Evolutionary conservation across 2,113 vertebrate species (phyloP).

Genomic region (Alethe castanea): DNA sequence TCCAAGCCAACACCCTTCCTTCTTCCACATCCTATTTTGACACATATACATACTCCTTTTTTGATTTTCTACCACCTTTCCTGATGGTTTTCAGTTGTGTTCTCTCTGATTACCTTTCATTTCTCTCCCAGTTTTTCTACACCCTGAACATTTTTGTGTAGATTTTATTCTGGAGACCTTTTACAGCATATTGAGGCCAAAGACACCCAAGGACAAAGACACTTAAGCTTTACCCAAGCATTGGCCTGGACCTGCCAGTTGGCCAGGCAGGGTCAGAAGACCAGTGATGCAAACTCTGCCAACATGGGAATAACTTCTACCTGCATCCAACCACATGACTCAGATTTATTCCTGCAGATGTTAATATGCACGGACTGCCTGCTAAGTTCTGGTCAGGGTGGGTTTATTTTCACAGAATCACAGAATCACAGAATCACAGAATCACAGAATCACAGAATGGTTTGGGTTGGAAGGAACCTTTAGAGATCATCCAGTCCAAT

Average conservation of each 20-base stretch:
- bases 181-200: neutral
- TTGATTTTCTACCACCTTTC: neutral
- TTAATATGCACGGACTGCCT: neutral
- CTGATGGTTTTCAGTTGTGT: accelerated
- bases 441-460: neutral
- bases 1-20: neutral
- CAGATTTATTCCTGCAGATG: neutral
- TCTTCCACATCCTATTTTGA: neutral
- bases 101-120: accelerated
- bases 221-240: neutral
- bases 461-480: neutral
- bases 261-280: neutral
- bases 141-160: neutral
- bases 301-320: accelerated
- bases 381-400: neutral
- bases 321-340: neutral
- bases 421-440: too few species aligned
- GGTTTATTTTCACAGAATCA: neutral
- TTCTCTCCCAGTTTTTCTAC: neutral
- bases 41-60: neutral
- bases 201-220: neutral
- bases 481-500: neutral
- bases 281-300: neutral
- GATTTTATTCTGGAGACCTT: neutral
- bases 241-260: neutral